These are phyloP conservation scores for Plectus sambesii DNA, from an alignment of 1,140 invertebrate genomes.

Conservation along the genomic window DNA sequence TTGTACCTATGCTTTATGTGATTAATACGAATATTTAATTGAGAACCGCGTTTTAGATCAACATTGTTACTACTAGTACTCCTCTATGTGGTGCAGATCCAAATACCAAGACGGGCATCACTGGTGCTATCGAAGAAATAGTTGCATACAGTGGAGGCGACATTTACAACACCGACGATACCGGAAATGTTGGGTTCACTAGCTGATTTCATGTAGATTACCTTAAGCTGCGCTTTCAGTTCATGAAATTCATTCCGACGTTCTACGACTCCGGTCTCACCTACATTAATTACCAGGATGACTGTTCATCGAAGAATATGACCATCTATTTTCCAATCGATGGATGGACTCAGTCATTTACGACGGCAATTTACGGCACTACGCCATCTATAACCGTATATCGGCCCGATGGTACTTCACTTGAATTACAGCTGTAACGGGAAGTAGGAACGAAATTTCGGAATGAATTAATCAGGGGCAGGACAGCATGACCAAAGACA, in stretches of 20 bases:
- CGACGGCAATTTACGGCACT: slow-evolving; percentile 11
- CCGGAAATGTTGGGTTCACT: slow-evolving; percentile 14
- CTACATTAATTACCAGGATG: too few relatives aligned
- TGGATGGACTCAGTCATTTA: slow-evolving; percentile 22
- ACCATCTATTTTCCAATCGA: slow-evolving; percentile 23
- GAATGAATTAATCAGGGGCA: too few relatives aligned
- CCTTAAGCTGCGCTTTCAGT: slow-evolving; percentile 2
- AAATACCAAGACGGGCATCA: slow-evolving; percentile 12
- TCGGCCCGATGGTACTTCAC: slow-evolving; percentile 16
- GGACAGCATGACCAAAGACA: too few relatives aligned
- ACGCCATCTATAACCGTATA: slow-evolving; percentile 11
- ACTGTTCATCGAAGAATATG: not conserved
- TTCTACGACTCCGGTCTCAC: slow-evolving; percentile 23
- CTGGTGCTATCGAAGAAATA: slow-evolving; percentile 8
- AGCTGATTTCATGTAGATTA: too few relatives aligned
- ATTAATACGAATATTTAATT: too few relatives aligned
- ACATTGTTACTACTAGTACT: slow-evolving; percentile 12
- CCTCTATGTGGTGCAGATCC: slow-evolving; percentile 14
- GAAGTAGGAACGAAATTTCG: too few relatives aligned
- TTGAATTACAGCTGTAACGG: too few relatives aligned
- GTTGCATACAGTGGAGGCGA: slow-evolving; percentile 18
- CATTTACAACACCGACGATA: slow-evolving; percentile 15
- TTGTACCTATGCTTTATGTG: too few relatives aligned
- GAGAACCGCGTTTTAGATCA: too few relatives aligned
- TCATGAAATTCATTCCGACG: slow-evolving; percentile 20